Percentiles rank a stretch among this genome's conserved stretches.
Evolutionary conservation across 2,797 vertebrate species (phyloP).

Genomic region (Lagodon rhomboides): DNA sequence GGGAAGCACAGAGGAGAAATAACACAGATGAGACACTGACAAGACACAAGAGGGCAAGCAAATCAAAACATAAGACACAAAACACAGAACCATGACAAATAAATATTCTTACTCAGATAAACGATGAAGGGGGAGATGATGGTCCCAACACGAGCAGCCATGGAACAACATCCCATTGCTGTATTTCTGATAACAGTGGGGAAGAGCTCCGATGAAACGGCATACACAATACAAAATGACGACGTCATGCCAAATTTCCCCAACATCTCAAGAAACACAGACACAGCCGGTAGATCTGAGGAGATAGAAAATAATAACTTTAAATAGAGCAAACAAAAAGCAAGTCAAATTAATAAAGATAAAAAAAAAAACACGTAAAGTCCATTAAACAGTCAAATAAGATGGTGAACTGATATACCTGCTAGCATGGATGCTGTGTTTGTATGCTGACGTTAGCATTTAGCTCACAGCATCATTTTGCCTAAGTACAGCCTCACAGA

Average conservation of each 20-base stretch:
- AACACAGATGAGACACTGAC: no score
- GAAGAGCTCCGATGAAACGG: slow-evolving; percentile 91
- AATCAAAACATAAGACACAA: no score
- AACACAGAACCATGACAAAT: no score
- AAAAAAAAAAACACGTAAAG: no score
- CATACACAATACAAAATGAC: slow-evolving; percentile 90
- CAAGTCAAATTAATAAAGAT: background rate
- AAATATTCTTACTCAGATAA: slow-evolving; percentile 86
- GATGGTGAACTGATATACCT: no score
- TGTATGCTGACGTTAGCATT: no score
- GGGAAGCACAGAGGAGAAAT: no score
- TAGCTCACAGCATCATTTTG: no score
- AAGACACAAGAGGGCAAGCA: no score
- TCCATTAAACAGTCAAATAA: background rate
- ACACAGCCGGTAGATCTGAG: slow-evolving; percentile 50
- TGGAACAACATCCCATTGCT: slow-evolving; percentile 92
- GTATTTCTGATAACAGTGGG: slow-evolving; percentile 93
- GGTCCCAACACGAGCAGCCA: slow-evolving; percentile 88
- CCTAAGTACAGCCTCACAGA: no score
- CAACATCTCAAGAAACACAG: slow-evolving; percentile 83
- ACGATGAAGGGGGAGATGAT: slow-evolving; percentile 91
- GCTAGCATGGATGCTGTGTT: no score
- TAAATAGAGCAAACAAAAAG: background rate
- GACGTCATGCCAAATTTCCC: slow-evolving; percentile 91
- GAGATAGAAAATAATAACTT: background rate